Evolutionary conservation across 2,797 vertebrate species (phyloP).

Genomic region (Malurus leucopterus): DNA sequence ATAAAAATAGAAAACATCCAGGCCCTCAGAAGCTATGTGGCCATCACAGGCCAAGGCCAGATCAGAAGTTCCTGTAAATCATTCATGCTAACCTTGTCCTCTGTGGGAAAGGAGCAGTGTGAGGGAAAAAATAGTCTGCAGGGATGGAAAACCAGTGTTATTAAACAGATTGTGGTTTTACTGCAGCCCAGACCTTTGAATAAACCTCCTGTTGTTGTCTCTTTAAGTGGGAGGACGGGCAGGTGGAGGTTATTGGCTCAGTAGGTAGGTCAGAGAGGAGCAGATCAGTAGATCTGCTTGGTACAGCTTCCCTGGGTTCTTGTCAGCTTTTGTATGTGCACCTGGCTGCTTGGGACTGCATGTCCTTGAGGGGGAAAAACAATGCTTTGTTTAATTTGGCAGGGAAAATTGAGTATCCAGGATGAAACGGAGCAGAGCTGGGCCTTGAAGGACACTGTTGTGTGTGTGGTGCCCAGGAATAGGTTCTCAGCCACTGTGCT

Average conservation of each 20-base stretch:
- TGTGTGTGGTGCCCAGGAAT: background rate
- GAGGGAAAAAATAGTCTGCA: background rate
- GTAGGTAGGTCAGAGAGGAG: background rate
- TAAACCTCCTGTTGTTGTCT: background rate
- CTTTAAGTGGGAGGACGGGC: background rate
- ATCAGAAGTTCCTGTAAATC: background rate
- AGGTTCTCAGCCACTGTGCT: background rate
- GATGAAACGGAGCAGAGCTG: background rate
- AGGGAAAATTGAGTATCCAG: background rate
- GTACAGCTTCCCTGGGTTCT: background rate
- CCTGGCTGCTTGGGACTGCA: background rate
- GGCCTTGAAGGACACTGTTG: background rate
- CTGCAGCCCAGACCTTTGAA: background rate
- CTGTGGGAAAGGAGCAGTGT: background rate
- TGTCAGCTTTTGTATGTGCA: background rate
- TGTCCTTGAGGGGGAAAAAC: background rate
- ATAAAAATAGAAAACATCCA: slow-evolving; percentile 24
- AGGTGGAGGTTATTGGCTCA: background rate
- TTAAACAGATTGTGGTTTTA: background rate
- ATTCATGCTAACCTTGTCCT: background rate
- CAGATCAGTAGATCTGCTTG: background rate
- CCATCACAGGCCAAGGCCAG: background rate
- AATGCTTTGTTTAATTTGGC: slow-evolving; percentile 19
- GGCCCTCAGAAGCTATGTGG: background rate
- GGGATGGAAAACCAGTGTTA: background rate